phyloP scores from a whole-genome alignment of 2,797 vertebrate genomes.

The Pangasius mekongensis region DNA sequence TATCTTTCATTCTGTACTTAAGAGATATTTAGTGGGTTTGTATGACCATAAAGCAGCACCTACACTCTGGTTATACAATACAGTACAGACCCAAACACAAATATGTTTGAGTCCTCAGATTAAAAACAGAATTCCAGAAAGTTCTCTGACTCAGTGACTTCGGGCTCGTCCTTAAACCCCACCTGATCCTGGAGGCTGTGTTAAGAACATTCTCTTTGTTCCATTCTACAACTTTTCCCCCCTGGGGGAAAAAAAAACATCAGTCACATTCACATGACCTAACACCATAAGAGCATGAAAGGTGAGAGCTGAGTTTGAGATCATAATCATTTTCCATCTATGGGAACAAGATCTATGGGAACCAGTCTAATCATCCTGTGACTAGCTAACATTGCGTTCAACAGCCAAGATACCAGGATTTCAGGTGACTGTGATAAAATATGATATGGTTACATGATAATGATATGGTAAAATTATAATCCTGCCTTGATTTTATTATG shows the following conservation, averaged over 20 bases:
- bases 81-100: neutral
- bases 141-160: neutral
- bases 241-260: neutral
- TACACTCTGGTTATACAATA: neutral
- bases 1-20: neutral
- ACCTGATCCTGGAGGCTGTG: neutral
- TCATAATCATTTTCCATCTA: neutral
- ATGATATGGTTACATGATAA: slow-evolving; percentile 12
- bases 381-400: slow-evolving; percentile 51
- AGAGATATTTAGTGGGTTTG: neutral
- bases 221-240: neutral
- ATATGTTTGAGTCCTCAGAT: neutral
- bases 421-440: slow-evolving; percentile 38
- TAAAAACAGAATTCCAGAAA: neutral
- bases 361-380: slow-evolving; percentile 43
- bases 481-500: neutral
- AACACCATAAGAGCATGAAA: slow-evolving; percentile 5
- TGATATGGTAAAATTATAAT: slow-evolving; percentile 35
- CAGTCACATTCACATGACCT: slow-evolving; percentile 16
- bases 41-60: neutral
- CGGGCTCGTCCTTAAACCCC: neutral
- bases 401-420: slow-evolving; percentile 43
- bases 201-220: slow-evolving; percentile 32
- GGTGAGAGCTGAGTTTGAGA: neutral
- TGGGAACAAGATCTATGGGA: neutral